A percentile compares a stretch with the other conserved stretches of the same genome.
phyloP scores from a whole-genome alignment of 2,888 invertebrate species.

The Harmothoe impar region DNA sequence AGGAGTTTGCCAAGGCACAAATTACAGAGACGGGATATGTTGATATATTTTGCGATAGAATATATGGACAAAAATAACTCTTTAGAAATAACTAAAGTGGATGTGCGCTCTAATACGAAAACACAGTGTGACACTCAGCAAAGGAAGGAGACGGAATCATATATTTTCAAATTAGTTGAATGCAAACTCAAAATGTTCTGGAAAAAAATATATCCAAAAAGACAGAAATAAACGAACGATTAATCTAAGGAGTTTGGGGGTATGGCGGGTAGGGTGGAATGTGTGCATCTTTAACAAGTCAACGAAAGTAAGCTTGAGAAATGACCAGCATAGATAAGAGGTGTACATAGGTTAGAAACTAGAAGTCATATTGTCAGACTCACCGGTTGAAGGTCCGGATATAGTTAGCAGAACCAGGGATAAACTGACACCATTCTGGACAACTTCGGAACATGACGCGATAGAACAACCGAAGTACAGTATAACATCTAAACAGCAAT shows the following conservation, averaged over 20 bases:
- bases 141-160: slow-evolving; percentile 44
- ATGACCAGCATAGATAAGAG: background rate
- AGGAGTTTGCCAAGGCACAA: background rate
- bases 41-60: background rate
- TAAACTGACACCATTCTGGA: background rate
- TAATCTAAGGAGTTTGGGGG: background rate
- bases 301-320: background rate
- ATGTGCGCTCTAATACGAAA: slow-evolving; percentile 36
- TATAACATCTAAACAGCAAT: too few relatives aligned
- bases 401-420: background rate
- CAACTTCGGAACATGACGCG: background rate
- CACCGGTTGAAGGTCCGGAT: background rate
- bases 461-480: background rate
- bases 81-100: slow-evolving; percentile 20
- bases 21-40: background rate
- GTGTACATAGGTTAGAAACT: background rate
- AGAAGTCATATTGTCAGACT: background rate
- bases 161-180: background rate
- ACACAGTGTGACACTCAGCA: slow-evolving; percentile 45
- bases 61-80: too few relatives aligned
- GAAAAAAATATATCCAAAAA: background rate
- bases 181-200: background rate
- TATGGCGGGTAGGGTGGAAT: background rate
- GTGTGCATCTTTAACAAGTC: background rate
- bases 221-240: background rate